These are phyloP conservation scores for Oxystoma pomonae DNA, from an alignment of 2,888 invertebrate genomes.

Conservation along the genomic window DNA sequence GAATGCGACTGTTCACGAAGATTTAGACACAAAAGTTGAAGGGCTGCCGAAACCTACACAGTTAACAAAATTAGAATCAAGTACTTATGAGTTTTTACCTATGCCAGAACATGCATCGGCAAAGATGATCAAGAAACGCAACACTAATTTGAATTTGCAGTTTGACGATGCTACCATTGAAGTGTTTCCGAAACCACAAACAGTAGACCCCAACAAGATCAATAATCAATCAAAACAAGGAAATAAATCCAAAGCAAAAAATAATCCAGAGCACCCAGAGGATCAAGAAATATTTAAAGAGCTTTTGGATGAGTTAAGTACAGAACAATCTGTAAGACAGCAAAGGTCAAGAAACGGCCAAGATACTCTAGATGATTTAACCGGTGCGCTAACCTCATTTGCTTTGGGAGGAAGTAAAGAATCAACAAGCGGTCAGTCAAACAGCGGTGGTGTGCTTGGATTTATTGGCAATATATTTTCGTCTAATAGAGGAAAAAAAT, in stretches of 20 bases:
- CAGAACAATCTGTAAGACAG: slow-evolving; percentile 22
- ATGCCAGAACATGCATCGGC: slow-evolving; percentile 20
- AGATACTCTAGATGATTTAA: slow-evolving; percentile 42
- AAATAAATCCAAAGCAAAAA: slow-evolving; percentile 27
- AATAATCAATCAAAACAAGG: slow-evolving; percentile 35
- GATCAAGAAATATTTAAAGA: slow-evolving; percentile 41
- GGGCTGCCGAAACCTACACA: slow-evolving; percentile 19
- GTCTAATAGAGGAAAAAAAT: neutral
- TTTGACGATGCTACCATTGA: slow-evolving; percentile 33
- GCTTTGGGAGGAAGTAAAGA: neutral
- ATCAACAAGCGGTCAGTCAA: neutral
- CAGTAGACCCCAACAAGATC: neutral
- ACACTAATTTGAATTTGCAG: slow-evolving; percentile 21
- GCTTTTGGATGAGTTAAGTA: slow-evolving; percentile 38
- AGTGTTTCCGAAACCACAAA: neutral
- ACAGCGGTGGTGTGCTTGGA: slow-evolving; percentile 31
- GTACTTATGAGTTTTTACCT: slow-evolving; percentile 20
- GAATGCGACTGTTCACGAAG: neutral
- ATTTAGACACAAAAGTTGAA: neutral
- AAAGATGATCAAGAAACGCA: slow-evolving; percentile 28
- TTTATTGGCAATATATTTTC: slow-evolving; percentile 23
- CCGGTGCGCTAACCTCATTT: slow-evolving; percentile 10
- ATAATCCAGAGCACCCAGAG: slow-evolving; percentile 34
- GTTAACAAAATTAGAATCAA: slow-evolving; percentile 15
- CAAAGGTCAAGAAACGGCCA: slow-evolving; percentile 36